Evolutionary conservation across 1,140 invertebrate species (phyloP), one percentile per base, ranked within the genome.

Genomic region (Amphibalanus amphitrite): DNA sequence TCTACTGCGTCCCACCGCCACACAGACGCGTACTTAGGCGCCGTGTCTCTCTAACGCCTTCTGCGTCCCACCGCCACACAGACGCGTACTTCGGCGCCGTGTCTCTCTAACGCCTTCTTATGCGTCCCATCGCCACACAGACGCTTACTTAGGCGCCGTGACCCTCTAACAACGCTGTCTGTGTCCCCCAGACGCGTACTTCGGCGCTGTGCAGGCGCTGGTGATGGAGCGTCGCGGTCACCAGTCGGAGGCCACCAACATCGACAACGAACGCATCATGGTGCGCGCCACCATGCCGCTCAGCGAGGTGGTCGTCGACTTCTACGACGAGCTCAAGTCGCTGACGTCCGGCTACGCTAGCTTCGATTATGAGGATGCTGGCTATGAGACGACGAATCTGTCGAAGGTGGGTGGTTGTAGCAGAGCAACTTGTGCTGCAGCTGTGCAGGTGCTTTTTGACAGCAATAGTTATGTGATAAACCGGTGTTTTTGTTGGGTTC

Each of bases 361-460:
- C 80, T 98, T 99, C 82, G 95, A 98, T 82, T 98, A 98, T 81
- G 93, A 98, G 82, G 90, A 97, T 80, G 79, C 86, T 78, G 93
- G 90, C 25, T 97, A 90, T 80, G 82, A 90, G 79, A 69, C 79
- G 25, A 87, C 89, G 72, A 78, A 85, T 73, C 81, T 94, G 75
- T 84, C 87, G 0, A 91, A 89, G 81, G 89, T 92, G 83, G 78
- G 79, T 77, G 68, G 65, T 74, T 59, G 29, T 28, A 29, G 6
- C 38, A 38, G 38, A 38, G 6, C 6, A 38, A 38, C 38, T 17
- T 38, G 38, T 6, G 17, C 6, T 38, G 17, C 38, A 38, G 38
- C 38, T 38, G 38, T 17, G 6, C 17, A 38, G 6, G 38, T 38
- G 38, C 17, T 38, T 17, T 8, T 6, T 38, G 38, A 17, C 17